phyloP scores from a whole-genome alignment of 1,140 invertebrate genomes.

The Coenobita brevimanus region DNA sequence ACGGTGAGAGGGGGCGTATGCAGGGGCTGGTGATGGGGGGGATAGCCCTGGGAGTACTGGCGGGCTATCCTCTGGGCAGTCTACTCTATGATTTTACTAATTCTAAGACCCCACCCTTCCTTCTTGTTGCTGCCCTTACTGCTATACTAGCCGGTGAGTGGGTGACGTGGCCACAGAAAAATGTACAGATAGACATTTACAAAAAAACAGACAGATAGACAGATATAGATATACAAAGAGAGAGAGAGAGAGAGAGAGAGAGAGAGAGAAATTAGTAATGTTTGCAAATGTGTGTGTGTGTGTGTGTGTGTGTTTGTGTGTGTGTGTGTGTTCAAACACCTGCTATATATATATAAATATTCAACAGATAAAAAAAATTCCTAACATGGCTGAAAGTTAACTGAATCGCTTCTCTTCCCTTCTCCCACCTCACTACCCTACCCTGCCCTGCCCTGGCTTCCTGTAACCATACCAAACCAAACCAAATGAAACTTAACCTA shows the following conservation, averaged over 20 bases:
- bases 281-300: no score
- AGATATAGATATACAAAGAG: background rate
- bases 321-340: no score
- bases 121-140: constrained; percentile 80
- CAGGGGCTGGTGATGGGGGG: constrained; percentile 88
- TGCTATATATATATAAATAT: background rate
- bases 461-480: no score
- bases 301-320: no score
- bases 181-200: background rate
- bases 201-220: background rate
- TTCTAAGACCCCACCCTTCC: constrained; percentile 81
- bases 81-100: constrained; percentile 84
- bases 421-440: no score
- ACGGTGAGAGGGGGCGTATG: constrained; percentile 79
- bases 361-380: no score
- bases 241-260: no score
- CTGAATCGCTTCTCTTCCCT: no score
- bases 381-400: no score
- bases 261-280: no score
- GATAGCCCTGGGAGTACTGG: constrained; percentile 84
- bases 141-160: constrained; percentile 74
- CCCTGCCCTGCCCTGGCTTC: no score
- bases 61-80: constrained; percentile 86
- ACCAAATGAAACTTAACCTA: no score
- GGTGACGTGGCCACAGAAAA: background rate